Base-by-base conservation (phyloP, 2,888 invertebrate species). In the Alviniconcha strummeri region DNA sequence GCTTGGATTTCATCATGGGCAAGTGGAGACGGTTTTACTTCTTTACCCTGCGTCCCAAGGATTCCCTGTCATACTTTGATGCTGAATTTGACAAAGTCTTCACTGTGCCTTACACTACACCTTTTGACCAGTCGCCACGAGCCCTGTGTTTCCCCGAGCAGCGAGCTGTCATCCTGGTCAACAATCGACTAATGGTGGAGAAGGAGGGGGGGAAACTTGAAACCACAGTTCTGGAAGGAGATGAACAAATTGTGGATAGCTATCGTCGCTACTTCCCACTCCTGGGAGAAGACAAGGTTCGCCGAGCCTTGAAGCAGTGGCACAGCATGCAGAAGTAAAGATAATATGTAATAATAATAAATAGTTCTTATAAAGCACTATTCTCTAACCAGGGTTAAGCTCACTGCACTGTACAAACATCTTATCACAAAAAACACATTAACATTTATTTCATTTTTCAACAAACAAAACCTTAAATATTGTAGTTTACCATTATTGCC, bases 21-120 rank as follows among this genome's bases (percentile, higher is more conserved):
- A 84, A 79, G 36, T 88, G 86, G 84, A 79, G 86, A 56, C 54
- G 88, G 36, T 86, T 87, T 74, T 88, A 87, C 71, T 85, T 69
- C 80, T 86, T 85, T 67, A 74, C 84, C n/a, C 81, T 83, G 11
- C 17, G 80, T 0, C 69, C 81, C 15, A 78, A 72, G 13, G 77
- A 82, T 19, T 71, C 81, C 55, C 7, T 87, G 13, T 75, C 80
- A 5, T 84, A 86, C n/a, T 82, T 88, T 80, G 83, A 86, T 54
- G 69, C 60, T 13, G 71, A 67, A 19, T 88, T 86, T 83, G 84
- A 88, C 55, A n/a, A 75, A 57, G 85, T 86, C 13, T 83, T 84
- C 77, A 81, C 83, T 0, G 82, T 83, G 36, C 84, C 86, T 3
- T 54, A 79, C 17, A 76, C 76, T 13, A 82, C 85, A 15, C 84